Percentiles rank a stretch among this genome's conserved stretches.
phyloP scores from a whole-genome alignment of 2,888 invertebrate genomes.

The Pseudanteris insignis region DNA sequence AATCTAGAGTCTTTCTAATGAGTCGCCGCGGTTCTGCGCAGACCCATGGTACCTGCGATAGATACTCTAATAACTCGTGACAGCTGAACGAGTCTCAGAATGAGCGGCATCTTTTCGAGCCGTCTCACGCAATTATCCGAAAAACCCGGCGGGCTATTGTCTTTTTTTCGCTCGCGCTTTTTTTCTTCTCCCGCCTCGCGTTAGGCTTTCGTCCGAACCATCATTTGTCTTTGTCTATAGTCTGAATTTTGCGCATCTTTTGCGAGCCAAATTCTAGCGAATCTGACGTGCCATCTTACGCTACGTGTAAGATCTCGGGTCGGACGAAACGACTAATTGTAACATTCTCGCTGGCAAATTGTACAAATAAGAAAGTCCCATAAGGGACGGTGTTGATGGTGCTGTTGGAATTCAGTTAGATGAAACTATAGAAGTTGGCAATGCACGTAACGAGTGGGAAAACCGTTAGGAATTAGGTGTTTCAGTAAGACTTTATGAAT shows the following conservation, averaged over 20 bases:
- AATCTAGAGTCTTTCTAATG: conserved; percentile 55
- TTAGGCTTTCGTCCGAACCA: conserved; percentile 8
- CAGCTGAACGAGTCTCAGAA: conserved; percentile 51
- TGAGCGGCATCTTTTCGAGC: conserved; percentile 55
- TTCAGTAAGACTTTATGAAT: too few species aligned
- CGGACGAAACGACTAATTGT: too few species aligned
- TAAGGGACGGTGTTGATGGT: too few species aligned
- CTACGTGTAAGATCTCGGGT: neutral
- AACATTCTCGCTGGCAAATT: too few species aligned
- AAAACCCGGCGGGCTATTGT: conserved; percentile 45
- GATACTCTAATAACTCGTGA: conserved; percentile 57
- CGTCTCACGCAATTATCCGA: conserved; percentile 61
- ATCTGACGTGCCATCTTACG: neutral
- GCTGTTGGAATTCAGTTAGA: too few species aligned
- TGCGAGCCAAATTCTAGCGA: conserved; percentile 5
- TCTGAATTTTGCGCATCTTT: neutral
- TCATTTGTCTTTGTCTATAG: conserved; percentile 11
- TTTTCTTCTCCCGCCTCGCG: conserved; percentile 5
- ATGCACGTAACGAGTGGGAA: too few species aligned
- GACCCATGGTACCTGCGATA: conserved; percentile 46
- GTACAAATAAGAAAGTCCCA: too few species aligned
- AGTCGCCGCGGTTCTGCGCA: conserved; percentile 44
- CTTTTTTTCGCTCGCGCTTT: conserved; percentile 13
- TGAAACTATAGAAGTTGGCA: too few species aligned
- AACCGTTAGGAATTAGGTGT: too few species aligned